Base-by-base conservation (phyloP, 1,140 invertebrate genomes). In the Zaprionus africanus region DNA sequence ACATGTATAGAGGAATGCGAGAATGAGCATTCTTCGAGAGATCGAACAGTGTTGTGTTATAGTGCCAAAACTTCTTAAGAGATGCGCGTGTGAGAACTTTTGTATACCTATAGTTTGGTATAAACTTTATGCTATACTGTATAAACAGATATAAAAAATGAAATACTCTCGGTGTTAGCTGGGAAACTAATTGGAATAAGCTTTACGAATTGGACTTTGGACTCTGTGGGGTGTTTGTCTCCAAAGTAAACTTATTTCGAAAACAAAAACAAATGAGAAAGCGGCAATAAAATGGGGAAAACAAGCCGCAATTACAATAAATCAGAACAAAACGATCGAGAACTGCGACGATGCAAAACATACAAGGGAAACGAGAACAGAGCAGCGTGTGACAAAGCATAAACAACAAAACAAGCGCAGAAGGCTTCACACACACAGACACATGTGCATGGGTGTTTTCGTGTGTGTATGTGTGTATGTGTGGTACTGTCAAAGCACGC, bases 171-270 rank as follows among this genome's bases (percentile, higher is more conserved):
- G 19, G 51, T 15, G 43, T 56, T 4, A 19, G 19, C 49, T 54
- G 24, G 19, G 34, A 64, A 49, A 38, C 28, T 24, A 43, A 19
- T 24, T 15, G 24, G 24, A 57, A 51, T 43, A 24, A 54, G 17
- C 36, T 41, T 2, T 19, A n/a, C 57, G n/a, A 62, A 62, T 38
- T 78, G 77, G 43, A 87, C 84, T 86, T 86, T 87, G 77, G 66
- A 83, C 73, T 61, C 36, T 3, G 57, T 70, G 61, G 59, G 61
- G 62, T 64, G 71, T 58, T 76, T 43, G 77, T 49, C 43, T 73
- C 13, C 22, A 24, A 38, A 58, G 56, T 53, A 49, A 70, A 73
- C 62, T 74, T 26, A 58, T 76, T 76, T 64, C 65, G 60, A 70
- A 79, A 62, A 67, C 38, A 54, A 72, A 82, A 58, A 78, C 62